Base-by-base conservation (phyloP, 2,888 invertebrate genomes). In the Dryadula phaetusa region DNA sequence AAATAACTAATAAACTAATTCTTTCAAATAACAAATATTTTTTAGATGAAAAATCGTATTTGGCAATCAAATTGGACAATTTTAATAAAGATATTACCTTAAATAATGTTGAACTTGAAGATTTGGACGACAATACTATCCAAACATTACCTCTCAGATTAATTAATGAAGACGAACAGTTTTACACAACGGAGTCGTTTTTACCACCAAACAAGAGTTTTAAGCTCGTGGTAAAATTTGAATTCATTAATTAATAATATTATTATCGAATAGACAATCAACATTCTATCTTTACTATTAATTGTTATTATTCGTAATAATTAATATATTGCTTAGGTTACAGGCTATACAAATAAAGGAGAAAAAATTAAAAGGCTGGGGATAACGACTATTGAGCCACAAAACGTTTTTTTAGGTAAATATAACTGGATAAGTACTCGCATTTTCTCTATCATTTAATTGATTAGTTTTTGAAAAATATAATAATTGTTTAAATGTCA, bases 201-300 rank as follows among this genome's bases (percentile, higher is more conserved):
- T 40, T 73, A 12, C 74, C 83, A 0, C 88, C 87, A 1, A 72
- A 70, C 10, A 64, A 70, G 1, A 71, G 74, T 60, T 88, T 89
- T 64, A 79, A 75, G 74, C 76, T 88, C 52, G 76, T 74, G 49
- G 89, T 72, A 63, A 70, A 62, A 20, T 22, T 49, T 32, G n/a
- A n/a, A 14, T 56, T 62, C 40, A 8, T 32, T 44, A 22, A 2
- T 40, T 0, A 22, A 2, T 14, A 25, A 1, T 25, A 25, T n/a
- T 14, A 16, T 28, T 14, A 25, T 7, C n/a, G 32, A 32, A 32
- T 7, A 32, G 5, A 32, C 8, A 28, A 28, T 28, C 6, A n/a
- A n/a, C n/a, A n/a, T n/a, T n/a, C n/a, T n/a, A n/a, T n/a, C n/a
- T n/a, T n/a, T 28, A 28, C 6, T 28, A 28, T 28, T 28, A 28